Evolutionary conservation across 2,797 vertebrate species (phyloP), one percentile per base, ranked within the genome.

Genomic region (Meda fulgida): DNA sequence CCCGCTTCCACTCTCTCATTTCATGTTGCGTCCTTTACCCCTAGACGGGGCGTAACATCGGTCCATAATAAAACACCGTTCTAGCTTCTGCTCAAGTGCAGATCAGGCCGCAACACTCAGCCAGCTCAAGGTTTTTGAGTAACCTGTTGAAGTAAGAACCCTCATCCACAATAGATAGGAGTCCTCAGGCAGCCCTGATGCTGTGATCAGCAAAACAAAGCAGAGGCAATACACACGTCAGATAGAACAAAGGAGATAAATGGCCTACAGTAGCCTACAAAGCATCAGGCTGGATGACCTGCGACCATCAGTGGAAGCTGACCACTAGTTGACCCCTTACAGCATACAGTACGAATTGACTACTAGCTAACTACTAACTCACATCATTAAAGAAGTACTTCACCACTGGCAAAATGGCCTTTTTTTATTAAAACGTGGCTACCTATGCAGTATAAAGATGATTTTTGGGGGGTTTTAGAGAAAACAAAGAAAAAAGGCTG

Each of bases 81-180:
- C 51, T 34, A 72, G 67, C 8, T 58, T 77, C 43, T 76, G 60
- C 36, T 58, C 19, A 48, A 80, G 60, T 78, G 72, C 75, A 55
- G 53, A 66, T 55, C 53, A 51, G 63, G 65, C 7, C 10, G 13
- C 67, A 82, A 83, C 75, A 79, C 58, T 83, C 55, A 53, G 46
- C 43, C 48, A 65, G 34, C 71, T 67, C 26, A 69, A 34, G 48
- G 2, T 36, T 51, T 86, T 23, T 48, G 53, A 51, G 51, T 71
- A 88, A 78, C 85, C 65, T 76, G 71, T 63, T 76, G 72, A 80
- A 79, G 73, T 48, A 85, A 80, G 43, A 58, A 73, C 58, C 65
- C 75, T 67, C 48, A 75, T 51, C 46, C 31, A 83, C 86, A 86
- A 88, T 86, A 66, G 65, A 88, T 72, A 51, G 51, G 43, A 55